Conservation (phyloP, 2,888 invertebrate genomes). For the Acrocyrtus sp. region DNA sequence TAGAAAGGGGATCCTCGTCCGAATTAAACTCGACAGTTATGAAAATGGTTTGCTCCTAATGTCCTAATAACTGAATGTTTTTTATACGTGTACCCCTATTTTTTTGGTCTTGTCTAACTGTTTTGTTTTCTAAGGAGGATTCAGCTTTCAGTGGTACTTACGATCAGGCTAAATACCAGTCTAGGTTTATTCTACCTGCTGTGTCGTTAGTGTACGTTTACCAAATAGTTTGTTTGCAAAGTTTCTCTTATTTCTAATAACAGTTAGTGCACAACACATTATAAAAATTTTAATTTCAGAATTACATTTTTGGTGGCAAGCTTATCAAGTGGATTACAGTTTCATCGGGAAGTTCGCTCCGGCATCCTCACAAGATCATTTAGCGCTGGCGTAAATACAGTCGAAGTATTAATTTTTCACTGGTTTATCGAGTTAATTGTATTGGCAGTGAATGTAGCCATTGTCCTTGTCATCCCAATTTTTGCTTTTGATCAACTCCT, state of each 20-base stretch:
- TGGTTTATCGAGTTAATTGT: conserved; percentile 32
- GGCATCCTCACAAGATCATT: conserved; percentile 36
- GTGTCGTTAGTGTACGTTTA: conserved; percentile 24
- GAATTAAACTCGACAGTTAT: conserved; percentile 35
- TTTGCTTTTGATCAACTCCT: conserved; percentile 23
- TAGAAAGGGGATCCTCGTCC: conserved; percentile 12
- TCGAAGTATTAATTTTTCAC: conserved; percentile 37
- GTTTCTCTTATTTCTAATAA: not conserved
- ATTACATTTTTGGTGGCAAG: conserved; percentile 38
- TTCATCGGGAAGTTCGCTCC: conserved; percentile 18
- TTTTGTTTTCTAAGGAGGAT: conserved; percentile 30
- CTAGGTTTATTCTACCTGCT: conserved; percentile 27
- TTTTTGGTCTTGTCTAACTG: no score
- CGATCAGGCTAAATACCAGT: conserved; percentile 11
- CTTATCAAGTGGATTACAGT: conserved; percentile 31
- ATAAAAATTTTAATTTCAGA: no score
- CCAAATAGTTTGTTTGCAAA: not conserved
- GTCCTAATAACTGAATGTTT: no score
- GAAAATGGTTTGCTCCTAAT: conserved; percentile 27
- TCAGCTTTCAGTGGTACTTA: conserved; percentile 5
- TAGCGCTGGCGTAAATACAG: conserved; percentile 26
- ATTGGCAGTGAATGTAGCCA: conserved; percentile 26
- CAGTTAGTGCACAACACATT: no score
- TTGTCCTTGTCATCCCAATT: conserved; percentile 43
- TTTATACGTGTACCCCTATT: no score